phyloP scores from a whole-genome alignment of 2,888 invertebrate species.

The Urechis unicinctus region DNA sequence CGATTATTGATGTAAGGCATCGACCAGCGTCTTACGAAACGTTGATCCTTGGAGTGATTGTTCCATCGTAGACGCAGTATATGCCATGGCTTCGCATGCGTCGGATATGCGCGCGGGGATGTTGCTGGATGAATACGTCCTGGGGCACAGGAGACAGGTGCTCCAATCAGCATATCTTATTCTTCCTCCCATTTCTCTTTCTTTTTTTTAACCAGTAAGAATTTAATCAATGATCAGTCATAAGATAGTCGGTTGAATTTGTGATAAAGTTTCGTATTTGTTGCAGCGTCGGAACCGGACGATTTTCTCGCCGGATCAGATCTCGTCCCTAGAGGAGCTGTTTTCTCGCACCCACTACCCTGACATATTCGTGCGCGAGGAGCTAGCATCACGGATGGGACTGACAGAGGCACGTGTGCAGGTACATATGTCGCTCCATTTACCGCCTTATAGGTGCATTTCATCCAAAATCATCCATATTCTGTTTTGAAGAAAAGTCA shows the following conservation, averaged over 20 bases:
- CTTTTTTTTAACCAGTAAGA: not conserved
- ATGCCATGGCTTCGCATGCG: too few relatives aligned
- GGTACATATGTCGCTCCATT: too few relatives aligned
- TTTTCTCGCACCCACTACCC: slow-evolving; percentile 94
- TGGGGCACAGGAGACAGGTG: slow-evolving; percentile 16
- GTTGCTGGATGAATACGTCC: slow-evolving; percentile 13
- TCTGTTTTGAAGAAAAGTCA: too few relatives aligned
- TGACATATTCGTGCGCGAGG: slow-evolving; percentile 80
- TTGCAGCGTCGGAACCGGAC: slow-evolving; percentile 79
- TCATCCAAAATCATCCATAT: too few relatives aligned
- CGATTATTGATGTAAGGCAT: too few relatives aligned
- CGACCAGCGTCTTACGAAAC: too few relatives aligned
- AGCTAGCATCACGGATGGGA: slow-evolving; percentile 83
- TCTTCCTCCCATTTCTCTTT: not conserved
- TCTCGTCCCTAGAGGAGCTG: slow-evolving; percentile 81
- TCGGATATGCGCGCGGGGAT: slow-evolving; percentile 9
- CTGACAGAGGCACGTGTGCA: slow-evolving; percentile 89
- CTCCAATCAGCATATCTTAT: not conserved
- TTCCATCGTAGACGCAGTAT: too few relatives aligned
- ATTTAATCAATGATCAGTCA: not conserved
- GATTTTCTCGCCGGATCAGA: slow-evolving; percentile 87
- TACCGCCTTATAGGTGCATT: too few relatives aligned
- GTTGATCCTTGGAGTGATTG: too few relatives aligned
- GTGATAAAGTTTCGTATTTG: too few relatives aligned
- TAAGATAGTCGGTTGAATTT: too few relatives aligned